Conservation (phyloP, 2,113 vertebrate genomes). For the Pycnonotus jocosus region DNA sequence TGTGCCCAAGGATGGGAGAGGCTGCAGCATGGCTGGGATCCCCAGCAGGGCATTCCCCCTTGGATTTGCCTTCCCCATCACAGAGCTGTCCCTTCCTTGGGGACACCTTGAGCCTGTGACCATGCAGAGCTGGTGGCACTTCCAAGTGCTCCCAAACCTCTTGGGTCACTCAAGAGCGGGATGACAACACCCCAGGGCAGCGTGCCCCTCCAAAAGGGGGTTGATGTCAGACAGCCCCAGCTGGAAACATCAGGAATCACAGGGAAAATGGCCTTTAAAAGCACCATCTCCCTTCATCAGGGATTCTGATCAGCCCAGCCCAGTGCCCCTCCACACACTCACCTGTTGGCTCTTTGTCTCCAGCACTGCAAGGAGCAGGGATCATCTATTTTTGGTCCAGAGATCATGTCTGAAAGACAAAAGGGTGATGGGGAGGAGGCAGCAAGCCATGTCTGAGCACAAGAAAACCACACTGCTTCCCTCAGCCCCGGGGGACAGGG, state of each 20-base stretch:
- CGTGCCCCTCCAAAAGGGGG: rapidly evolving
- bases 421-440: not conserved
- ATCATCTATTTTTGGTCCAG: not conserved
- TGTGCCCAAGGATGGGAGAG: not conserved
- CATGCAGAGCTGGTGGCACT: rapidly evolving
- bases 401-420: not conserved
- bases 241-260: not conserved
- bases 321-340: rapidly evolving
- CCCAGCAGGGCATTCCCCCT: not conserved
- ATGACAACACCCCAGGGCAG: not conserved
- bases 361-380: not conserved
- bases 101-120: rapidly evolving
- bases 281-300: not conserved
- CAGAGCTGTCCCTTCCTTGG: not conserved
- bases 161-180: not conserved
- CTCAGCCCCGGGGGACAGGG: not conserved
- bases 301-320: not conserved
- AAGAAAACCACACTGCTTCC: not conserved
- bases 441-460: not conserved
- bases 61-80: not conserved
- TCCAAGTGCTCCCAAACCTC: not conserved
- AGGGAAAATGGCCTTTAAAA: not conserved
- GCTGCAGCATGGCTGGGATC: not conserved
- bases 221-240: not conserved
- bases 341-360: not conserved